These are phyloP conservation scores for Bergia sp. DNA, from an alignment of 92 coral and sea anemone species.

Conservation along the genomic window DNA sequence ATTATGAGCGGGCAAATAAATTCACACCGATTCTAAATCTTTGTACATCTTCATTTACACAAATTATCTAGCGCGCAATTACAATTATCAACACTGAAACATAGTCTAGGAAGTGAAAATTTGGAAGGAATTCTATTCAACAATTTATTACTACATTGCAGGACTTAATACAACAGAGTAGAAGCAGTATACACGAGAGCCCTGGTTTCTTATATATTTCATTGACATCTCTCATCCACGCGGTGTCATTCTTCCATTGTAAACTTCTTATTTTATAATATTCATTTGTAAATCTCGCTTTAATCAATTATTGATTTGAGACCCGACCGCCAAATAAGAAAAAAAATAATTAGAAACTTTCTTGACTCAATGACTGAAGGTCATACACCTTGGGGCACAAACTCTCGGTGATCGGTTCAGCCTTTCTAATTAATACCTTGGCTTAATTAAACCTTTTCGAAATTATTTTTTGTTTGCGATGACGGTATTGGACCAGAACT, in stretches of 20 bases:
- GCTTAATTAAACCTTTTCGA: constrained; percentile 43
- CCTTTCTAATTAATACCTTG: constrained; percentile 39
- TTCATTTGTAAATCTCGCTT: constrained; percentile 82
- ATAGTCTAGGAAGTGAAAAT: constrained; percentile 12
- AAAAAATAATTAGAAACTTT: constrained; percentile 69
- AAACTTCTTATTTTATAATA: constrained; percentile 68
- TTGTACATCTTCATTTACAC: constrained; percentile 59
- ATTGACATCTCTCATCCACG: constrained; percentile 71
- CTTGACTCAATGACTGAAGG: constrained; percentile 69
- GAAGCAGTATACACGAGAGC: constrained; percentile 55
- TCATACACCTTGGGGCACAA: constrained; percentile 80
- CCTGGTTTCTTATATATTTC: constrained; percentile 65
- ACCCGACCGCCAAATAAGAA: constrained; percentile 74
- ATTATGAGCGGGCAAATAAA: constrained; percentile 66
- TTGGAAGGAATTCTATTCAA: neutral
- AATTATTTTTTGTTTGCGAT: constrained; percentile 42
- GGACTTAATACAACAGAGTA: constrained; percentile 50
- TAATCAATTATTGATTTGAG: constrained; percentile 85
- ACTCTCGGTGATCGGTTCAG: constrained; percentile 40
- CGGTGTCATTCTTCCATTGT: constrained; percentile 82
- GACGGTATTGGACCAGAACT: constrained; percentile 15
- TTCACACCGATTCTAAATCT: constrained; percentile 55
- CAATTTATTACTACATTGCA: constrained; percentile 55
- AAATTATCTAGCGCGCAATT: constrained; percentile 54
- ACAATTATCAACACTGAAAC: constrained; percentile 40